Percentiles rank a stretch among this genome's conserved stretches.
Evolutionary conservation across 2,888 invertebrate genomes (phyloP).

Genomic region (Globia sparganii): DNA sequence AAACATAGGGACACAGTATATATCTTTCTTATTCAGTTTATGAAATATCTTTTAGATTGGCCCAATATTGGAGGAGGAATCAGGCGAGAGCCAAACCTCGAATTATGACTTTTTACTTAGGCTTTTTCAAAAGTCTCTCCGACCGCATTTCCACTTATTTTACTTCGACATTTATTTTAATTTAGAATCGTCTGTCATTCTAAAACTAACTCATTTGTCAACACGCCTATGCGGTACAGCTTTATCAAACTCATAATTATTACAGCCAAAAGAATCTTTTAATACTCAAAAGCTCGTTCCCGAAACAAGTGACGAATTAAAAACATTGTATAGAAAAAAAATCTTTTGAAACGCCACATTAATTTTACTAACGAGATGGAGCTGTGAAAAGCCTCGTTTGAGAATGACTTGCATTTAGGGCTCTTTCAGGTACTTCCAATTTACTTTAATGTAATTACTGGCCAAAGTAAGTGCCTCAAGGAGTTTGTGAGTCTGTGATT

Average conservation of each 20-base stretch:
- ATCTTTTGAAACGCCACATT: slow-evolving; percentile 44
- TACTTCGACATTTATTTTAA: neutral
- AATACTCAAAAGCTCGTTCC: slow-evolving; percentile 10
- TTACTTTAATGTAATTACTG: slow-evolving; percentile 45
- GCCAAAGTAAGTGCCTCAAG: slow-evolving; percentile 26
- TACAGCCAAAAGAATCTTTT: slow-evolving; percentile 17
- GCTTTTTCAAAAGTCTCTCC: too few species aligned
- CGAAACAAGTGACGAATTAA: slow-evolving; percentile 53
- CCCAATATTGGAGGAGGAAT: too few species aligned
- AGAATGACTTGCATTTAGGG: slow-evolving; percentile 33
- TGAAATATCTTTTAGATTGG: too few species aligned
- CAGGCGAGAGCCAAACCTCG: too few species aligned
- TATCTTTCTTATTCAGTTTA: too few species aligned
- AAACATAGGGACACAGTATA: too few species aligned
- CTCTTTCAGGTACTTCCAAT: slow-evolving; percentile 40
- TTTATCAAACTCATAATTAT: slow-evolving; percentile 27
- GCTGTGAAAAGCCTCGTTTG: slow-evolving; percentile 23
- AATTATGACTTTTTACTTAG: too few species aligned
- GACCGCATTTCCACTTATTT: too few species aligned
- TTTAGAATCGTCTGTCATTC: neutral
- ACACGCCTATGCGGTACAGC: neutral
- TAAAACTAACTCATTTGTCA: slow-evolving; percentile 13
- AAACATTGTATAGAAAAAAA: slow-evolving; percentile 47
- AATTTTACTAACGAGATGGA: slow-evolving; percentile 56
- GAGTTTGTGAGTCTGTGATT: slow-evolving; percentile 8